Evolutionary conservation across 2,113 vertebrate species (phyloP).

Genomic region (Marcusenius ussheri): DNA sequence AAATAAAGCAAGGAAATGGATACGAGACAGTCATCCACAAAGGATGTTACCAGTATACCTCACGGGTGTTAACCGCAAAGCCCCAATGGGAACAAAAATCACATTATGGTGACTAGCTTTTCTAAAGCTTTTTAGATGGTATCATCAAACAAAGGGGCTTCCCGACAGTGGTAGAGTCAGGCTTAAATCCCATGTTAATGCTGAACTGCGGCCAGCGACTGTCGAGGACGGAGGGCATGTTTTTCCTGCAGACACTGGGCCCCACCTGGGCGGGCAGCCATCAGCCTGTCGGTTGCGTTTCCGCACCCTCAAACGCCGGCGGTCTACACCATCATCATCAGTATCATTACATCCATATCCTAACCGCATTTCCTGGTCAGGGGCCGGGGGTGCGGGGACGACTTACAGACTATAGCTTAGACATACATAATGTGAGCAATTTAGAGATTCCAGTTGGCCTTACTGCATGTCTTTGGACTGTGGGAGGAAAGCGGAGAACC

Average conservation of each 20-base stretch:
- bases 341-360: background rate
- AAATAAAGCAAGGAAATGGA: background rate
- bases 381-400: background rate
- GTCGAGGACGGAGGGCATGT: background rate
- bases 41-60: background rate
- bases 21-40: background rate
- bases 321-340: background rate
- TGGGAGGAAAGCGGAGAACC: background rate
- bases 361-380: background rate
- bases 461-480: background rate
- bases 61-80: background rate
- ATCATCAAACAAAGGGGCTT: background rate
- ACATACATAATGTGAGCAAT: background rate
- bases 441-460: background rate
- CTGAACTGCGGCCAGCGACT: background rate
- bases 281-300: background rate
- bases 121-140: background rate
- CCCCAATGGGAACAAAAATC: background rate
- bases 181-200: background rate
- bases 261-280: background rate
- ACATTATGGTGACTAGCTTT: background rate
- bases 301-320: background rate
- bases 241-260: background rate
- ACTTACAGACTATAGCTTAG: background rate
- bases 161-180: background rate